Conservation (phyloP, 1,140 invertebrate species). For the Apis cerana region DNA sequence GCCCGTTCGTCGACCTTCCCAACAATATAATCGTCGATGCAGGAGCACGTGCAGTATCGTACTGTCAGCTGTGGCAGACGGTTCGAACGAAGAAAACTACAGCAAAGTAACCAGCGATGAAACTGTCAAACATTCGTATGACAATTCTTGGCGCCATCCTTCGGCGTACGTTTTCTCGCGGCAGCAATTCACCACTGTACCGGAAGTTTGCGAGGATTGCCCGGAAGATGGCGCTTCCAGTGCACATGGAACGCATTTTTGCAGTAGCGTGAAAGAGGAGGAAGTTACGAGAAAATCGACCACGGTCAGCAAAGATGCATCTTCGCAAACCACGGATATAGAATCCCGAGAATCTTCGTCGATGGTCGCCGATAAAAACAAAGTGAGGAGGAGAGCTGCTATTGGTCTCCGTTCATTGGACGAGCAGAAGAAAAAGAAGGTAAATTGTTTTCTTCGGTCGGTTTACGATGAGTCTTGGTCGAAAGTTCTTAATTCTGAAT, state of each 20-base stretch:
- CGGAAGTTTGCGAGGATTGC: conserved; percentile 78
- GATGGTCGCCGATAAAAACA: conserved; percentile 58
- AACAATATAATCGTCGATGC: conserved; percentile 80
- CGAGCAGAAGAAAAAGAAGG: conserved; percentile 65
- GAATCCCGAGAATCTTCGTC: conserved; percentile 64
- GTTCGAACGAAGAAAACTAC: conserved; percentile 45
- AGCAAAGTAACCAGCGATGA: conserved; percentile 38
- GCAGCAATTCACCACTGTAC: conserved; percentile 74
- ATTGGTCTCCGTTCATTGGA: conserved; percentile 42
- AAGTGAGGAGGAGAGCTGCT: conserved; percentile 57
- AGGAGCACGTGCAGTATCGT: conserved; percentile 87
- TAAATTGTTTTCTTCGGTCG: conserved; percentile 19
- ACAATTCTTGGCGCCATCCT: conserved; percentile 74
- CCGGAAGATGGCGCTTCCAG: conserved; percentile 62
- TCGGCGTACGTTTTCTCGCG: conserved; percentile 65
- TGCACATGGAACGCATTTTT: conserved; percentile 77
- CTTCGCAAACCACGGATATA: conserved; percentile 82
- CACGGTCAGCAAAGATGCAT: conserved; percentile 77
- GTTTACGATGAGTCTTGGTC: too few relatives aligned
- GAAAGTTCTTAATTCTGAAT: too few relatives aligned
- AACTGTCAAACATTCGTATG: conserved; percentile 66
- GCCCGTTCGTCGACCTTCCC: conserved; percentile 66
- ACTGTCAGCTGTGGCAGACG: conserved; percentile 78
- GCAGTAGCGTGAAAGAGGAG: conserved; percentile 75
- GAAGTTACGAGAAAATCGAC: conserved; percentile 58